phyloP scores from a whole-genome alignment of 2,888 invertebrate genomes.

The Eupithecia insigniata region DNA sequence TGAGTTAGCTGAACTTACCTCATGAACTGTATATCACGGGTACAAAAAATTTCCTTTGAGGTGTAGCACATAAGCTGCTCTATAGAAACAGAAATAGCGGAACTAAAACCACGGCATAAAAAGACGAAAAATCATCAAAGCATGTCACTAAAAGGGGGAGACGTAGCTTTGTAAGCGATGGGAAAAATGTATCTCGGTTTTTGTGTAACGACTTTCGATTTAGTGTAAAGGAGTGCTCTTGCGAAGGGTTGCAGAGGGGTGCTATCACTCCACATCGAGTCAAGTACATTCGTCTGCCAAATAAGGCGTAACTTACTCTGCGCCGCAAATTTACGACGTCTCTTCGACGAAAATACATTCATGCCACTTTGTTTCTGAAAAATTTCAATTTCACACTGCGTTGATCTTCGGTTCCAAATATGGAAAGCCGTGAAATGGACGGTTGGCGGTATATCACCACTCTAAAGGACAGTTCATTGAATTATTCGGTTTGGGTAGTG shows the following conservation, averaged over 20 bases:
- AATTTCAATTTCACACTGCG: constrained; percentile 73
- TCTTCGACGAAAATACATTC: constrained; percentile 63
- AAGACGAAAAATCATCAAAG: constrained; percentile 67
- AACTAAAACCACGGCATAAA: constrained; percentile 55
- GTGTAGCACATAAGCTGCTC: constrained; percentile 17
- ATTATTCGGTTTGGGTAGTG: background rate
- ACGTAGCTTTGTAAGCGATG: constrained; percentile 65
- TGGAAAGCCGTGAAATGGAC: constrained; percentile 44
- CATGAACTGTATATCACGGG: background rate
- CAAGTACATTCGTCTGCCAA: constrained; percentile 73
- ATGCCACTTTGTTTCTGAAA: constrained; percentile 62
- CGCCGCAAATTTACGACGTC: constrained; percentile 64
- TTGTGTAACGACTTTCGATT: constrained; percentile 81
- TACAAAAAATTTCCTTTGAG: background rate
- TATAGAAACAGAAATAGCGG: constrained; percentile 39
- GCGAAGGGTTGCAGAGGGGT: constrained; percentile 72
- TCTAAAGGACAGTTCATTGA: background rate
- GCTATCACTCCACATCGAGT: constrained; percentile 72
- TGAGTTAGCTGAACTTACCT: background rate
- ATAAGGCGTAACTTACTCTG: constrained; percentile 76
- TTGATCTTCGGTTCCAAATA: constrained; percentile 53
- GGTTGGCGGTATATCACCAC: background rate
- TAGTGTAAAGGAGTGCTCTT: constrained; percentile 74
- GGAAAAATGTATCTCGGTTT: constrained; percentile 74
- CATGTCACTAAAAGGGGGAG: constrained; percentile 62